Conservation (phyloP, 1,140 invertebrate species). For the Bradysia coprophila region DNA sequence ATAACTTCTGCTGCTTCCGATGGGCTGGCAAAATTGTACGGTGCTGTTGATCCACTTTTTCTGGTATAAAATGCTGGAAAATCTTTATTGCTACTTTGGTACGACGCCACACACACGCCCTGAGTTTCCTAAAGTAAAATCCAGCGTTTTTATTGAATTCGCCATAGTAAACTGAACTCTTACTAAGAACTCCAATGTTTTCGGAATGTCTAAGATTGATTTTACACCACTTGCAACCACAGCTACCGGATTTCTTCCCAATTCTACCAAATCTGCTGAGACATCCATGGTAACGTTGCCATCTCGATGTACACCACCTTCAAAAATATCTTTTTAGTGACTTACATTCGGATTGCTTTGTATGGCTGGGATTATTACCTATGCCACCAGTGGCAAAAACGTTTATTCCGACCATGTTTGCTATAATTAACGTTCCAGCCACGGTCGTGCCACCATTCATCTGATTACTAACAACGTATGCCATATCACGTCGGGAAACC, state of each 20-base stretch:
- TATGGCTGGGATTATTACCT: too few species aligned
- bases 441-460: conserved; percentile 90
- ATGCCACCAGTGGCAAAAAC: conserved; percentile 85
- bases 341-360: too few species aligned
- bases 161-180: conserved; percentile 8
- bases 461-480: conserved; percentile 48
- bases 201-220: conserved; percentile 88
- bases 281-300: conserved; percentile 76
- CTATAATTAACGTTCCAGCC: conserved; percentile 77
- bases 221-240: conserved; percentile 94
- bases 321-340: too few species aligned
- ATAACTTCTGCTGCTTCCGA: conserved; percentile 56
- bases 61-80: conserved; percentile 86
- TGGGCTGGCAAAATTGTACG: conserved; percentile 39
- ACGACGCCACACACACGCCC: conserved; percentile 76
- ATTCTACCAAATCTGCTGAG: conserved; percentile 85
- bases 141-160: conserved; percentile 5
- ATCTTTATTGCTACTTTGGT: conserved; percentile 22
- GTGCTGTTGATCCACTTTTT: conserved; percentile 45
- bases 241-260: conserved; percentile 68
- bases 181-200: conserved; percentile 87
- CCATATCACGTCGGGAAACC: conserved; percentile 73
- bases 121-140: conserved; percentile 60
- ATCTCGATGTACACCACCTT: conserved; percentile 87
- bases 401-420: conserved; percentile 62